Evolutionary conservation across 1,140 invertebrate species (phyloP).

Genomic region (Episyrphus balteatus): DNA sequence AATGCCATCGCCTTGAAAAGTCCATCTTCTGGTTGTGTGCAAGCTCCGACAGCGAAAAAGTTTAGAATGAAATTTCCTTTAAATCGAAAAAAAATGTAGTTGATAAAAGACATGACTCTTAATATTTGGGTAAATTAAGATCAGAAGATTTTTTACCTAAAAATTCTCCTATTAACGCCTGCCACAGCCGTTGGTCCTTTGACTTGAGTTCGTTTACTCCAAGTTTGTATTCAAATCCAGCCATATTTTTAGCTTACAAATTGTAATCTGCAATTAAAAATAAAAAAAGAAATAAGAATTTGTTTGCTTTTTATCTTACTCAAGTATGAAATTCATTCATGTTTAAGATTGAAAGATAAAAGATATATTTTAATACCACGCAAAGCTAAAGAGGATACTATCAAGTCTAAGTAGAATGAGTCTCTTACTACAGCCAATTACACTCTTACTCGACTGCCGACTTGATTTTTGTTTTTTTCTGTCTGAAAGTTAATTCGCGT

Average conservation of each 20-base stretch:
- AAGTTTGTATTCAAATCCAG: slow-evolving; percentile 47
- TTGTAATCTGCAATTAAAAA: neutral
- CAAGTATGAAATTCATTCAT: too few relatives aligned
- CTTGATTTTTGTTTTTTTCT: too few relatives aligned
- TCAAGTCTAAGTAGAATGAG: too few relatives aligned
- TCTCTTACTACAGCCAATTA: too few relatives aligned
- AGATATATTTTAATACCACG: too few relatives aligned
- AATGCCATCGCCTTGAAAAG: slow-evolving; percentile 77
- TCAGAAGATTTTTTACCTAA: slow-evolving; percentile 30
- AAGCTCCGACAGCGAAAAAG: slow-evolving; percentile 73
- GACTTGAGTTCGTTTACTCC: slow-evolving; percentile 55
- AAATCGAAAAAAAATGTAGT: slow-evolving; percentile 1
- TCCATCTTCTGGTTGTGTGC: slow-evolving; percentile 42
- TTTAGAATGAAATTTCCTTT: slow-evolving; percentile 71
- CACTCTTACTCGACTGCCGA: too few relatives aligned
- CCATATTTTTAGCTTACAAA: slow-evolving; percentile 15
- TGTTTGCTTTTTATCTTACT: slow-evolving; percentile 5
- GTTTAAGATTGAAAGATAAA: too few relatives aligned
- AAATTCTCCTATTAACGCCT: slow-evolving; percentile 72
- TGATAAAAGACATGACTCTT: neutral
- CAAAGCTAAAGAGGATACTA: too few relatives aligned
- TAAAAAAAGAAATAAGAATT: neutral
- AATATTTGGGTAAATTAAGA: neutral
- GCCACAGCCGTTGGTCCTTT: slow-evolving; percentile 46
- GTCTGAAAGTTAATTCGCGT: too few relatives aligned